Base-by-base conservation (phyloP, 2,113 vertebrate species). In the Lutjanus erythropterus region DNA sequence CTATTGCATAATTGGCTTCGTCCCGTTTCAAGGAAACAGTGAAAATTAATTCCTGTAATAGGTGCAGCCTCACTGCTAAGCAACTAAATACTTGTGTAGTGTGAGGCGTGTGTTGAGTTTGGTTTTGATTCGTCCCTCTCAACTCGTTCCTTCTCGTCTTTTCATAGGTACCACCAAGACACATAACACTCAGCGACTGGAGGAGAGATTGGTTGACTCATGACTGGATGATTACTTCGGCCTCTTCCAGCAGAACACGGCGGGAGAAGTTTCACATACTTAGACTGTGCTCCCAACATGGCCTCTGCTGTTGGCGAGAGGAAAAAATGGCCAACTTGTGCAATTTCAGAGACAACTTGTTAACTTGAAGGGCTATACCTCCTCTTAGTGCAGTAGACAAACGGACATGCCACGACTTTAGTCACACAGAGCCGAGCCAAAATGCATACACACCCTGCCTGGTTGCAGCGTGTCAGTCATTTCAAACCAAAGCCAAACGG, bases 81-180 rank as follows among this genome's bases (percentile, higher is more conserved):
- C 11, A 21, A 50, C 12, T 18, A 27, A 56, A 18, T 55, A 3
- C 19, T 58, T 25, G 0, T 9, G 10, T n/a, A 2, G 33, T 25
- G 4, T 41, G 39, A 46, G 66, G 29, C 18, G 53, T 81, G 67
- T 53, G 5, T 73, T 60, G 3, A 9, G 5, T 77, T 66, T 31
- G 15, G 15, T 23, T 37, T 49, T 19, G 19, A 12, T 47, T 1
- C 14, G 9, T 16, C 5, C 0, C 11, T 44, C 46, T 75, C 5
- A 86, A 55, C 60, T 25, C 1, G n/a, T 61, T 82, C 1, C 16
- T 3, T 78, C 18, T 60, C 42, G 7, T 75, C 5, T 55, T 11
- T 67, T 49, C 60, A 37, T 35, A 95, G 95, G 88, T 95, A 94
- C 84, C 90, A 85, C 64, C 90, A 95, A 61, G 93, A 93, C 87